These are phyloP conservation scores for Ectemnius cavifrons DNA, from an alignment of 2,888 invertebrate genomes.

Conservation along the genomic window DNA sequence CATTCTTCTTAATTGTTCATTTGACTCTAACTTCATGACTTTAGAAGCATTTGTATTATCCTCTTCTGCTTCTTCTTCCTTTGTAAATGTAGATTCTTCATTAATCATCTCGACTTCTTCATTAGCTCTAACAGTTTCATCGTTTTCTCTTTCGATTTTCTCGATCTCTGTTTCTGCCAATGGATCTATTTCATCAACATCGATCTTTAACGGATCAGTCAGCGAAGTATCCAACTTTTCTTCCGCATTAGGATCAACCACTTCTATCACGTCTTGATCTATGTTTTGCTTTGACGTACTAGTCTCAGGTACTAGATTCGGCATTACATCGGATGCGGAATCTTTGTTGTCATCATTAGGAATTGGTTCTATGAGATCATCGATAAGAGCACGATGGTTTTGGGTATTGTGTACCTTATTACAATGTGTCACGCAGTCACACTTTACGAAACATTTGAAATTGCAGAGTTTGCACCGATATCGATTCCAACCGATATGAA, in stretches of 20 bases:
- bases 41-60: neutral
- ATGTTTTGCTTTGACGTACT: no score
- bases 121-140: neutral
- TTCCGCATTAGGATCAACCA: no score
- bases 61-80: neutral
- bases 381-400: slow-evolving; percentile 60
- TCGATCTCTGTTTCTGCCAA: no score
- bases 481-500: slow-evolving; percentile 85
- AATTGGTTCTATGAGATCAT: slow-evolving; percentile 59
- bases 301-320: no score
- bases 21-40: neutral
- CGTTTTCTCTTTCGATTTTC: no score
- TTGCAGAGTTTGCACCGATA: slow-evolving; percentile 88
- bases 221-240: no score
- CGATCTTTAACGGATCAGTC: no score
- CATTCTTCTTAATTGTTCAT: slow-evolving; percentile 65
- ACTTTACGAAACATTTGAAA: slow-evolving; percentile 84
- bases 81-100: neutral
- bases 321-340: no score
- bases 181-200: no score
- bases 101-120: slow-evolving; percentile 5
- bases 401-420: slow-evolving; percentile 82
- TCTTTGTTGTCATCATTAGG: slow-evolving; percentile 7
- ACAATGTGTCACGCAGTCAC: slow-evolving; percentile 84
- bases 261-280: no score